Percentiles rank a stretch among this genome's conserved stretches.
phyloP scores from a whole-genome alignment of 2,888 invertebrate genomes.

The Nemapogon koenigi region DNA sequence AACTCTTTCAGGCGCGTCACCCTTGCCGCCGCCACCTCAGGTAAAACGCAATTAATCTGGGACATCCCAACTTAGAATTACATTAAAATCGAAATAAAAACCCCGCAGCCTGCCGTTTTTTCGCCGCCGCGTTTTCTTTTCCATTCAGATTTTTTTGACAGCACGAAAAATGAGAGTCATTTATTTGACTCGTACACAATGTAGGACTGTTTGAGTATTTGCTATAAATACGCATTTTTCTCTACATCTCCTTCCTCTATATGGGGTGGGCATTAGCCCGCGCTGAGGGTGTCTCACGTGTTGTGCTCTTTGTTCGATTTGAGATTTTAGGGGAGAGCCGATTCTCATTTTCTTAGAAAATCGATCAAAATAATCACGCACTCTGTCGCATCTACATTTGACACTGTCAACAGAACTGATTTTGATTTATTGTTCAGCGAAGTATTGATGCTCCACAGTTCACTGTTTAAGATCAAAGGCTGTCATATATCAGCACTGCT shows the following conservation, averaged over 20 bases:
- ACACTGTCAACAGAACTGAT: slow-evolving; percentile 34
- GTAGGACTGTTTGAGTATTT: slow-evolving; percentile 67
- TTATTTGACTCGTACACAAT: slow-evolving; percentile 67
- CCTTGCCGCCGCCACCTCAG: slow-evolving; percentile 52
- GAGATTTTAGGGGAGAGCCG: slow-evolving; percentile 60
- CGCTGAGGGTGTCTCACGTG: slow-evolving; percentile 56
- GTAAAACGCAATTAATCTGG: slow-evolving; percentile 63
- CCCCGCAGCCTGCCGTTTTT: slow-evolving; percentile 53
- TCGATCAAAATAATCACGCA: slow-evolving; percentile 59
- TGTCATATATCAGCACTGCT: too few relatives aligned
- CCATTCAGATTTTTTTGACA: slow-evolving; percentile 67
- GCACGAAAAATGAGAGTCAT: slow-evolving; percentile 64
- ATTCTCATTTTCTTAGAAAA: slow-evolving; percentile 55
- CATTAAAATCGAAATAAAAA: slow-evolving; percentile 62
- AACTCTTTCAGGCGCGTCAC: slow-evolving; percentile 62
- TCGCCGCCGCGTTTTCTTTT: slow-evolving; percentile 58
- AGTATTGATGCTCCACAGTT: too few relatives aligned
- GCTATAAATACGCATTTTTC: slow-evolving; percentile 67
- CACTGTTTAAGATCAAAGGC: too few relatives aligned
- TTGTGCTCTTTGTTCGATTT: slow-evolving; percentile 59
- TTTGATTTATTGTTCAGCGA: slow-evolving; percentile 6
- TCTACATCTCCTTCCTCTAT: slow-evolving; percentile 58
- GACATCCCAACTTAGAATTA: slow-evolving; percentile 64
- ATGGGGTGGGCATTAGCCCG: slow-evolving; percentile 59
- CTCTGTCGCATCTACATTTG: slow-evolving; percentile 40